Conservation (phyloP, 2,888 invertebrate genomes). For the Drosophila aldrichi region DNA sequence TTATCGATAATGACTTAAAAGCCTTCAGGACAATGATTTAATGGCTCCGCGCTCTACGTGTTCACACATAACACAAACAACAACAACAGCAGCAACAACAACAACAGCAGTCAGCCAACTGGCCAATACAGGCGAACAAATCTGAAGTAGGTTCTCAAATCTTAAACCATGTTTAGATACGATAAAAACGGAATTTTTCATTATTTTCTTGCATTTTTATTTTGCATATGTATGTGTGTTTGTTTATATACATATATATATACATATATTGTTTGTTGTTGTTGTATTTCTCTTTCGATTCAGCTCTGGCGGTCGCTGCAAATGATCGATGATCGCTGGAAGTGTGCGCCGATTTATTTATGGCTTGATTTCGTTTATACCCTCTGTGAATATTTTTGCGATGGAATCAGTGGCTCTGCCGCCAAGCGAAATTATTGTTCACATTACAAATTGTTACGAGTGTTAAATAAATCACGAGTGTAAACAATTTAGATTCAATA, state of each 20-base stretch:
- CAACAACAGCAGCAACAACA: constrained; percentile 28
- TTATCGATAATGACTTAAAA: constrained; percentile 86
- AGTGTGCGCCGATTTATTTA: constrained; percentile 79
- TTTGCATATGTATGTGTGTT: not conserved
- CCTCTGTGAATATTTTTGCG: constrained; percentile 37
- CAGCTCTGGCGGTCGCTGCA: constrained; percentile 39
- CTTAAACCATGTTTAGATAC: constrained; percentile 77
- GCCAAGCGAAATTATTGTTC: constrained; percentile 47
- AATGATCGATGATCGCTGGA: constrained; percentile 81
- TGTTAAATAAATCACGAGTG: constrained; percentile 60
- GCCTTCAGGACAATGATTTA: constrained; percentile 85
- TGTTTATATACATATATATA: not conserved
- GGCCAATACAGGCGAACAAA: constrained; percentile 36
- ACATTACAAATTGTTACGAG: constrained; percentile 40
- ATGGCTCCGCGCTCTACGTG: constrained; percentile 70
- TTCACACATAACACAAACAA: constrained; percentile 57
- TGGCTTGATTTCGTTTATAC: constrained; percentile 69
- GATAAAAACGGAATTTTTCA: constrained; percentile 73
- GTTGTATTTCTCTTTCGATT: constrained; percentile 24
- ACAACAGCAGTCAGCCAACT: constrained; percentile 24
- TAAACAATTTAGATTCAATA: constrained; percentile 46
- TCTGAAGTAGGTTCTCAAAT: constrained; percentile 76
- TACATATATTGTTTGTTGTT: not conserved
- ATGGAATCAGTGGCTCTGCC: constrained; percentile 63
- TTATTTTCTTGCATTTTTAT: constrained; percentile 42